Conservation (phyloP, 2,113 vertebrate species). For the Sclerurus mexicanus region DNA sequence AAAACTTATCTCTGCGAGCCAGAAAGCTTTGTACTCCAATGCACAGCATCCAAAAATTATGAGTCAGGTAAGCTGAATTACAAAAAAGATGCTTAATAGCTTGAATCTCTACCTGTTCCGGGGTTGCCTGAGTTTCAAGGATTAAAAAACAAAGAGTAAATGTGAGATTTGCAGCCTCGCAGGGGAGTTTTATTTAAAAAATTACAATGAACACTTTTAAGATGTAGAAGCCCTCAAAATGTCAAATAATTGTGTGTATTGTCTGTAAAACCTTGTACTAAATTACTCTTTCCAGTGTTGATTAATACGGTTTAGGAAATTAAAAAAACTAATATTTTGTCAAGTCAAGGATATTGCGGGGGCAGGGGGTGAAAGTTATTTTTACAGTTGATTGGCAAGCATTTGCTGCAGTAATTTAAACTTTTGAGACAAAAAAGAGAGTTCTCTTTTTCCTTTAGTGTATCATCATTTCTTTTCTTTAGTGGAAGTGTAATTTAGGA, state of each 20-base stretch:
- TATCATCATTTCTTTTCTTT: neutral
- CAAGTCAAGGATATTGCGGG: neutral
- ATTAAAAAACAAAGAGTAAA: slow-evolving; percentile 8
- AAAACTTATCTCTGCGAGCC: slow-evolving; percentile 58
- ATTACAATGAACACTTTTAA: neutral
- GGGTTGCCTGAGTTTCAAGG: neutral
- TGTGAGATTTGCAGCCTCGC: neutral
- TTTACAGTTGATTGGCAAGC: neutral
- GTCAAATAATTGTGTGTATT: neutral
- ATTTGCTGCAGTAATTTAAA: neutral
- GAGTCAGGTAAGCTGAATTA: slow-evolving; percentile 20
- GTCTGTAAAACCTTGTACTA: neutral
- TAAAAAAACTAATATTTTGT: neutral
- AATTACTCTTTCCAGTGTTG: neutral
- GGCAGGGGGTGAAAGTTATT: neutral
- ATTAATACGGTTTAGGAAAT: neutral
- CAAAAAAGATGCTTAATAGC: slow-evolving; percentile 1
- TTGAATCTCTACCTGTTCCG: slow-evolving; percentile 24
- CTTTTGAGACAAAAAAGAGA: neutral
- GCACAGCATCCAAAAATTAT: neutral
- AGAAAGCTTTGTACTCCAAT: slow-evolving; percentile 31
- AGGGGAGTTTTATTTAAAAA: neutral
- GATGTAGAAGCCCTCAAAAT: neutral
- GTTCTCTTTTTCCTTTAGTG: neutral
- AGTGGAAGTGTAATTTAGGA: neutral